Conservation (phyloP, 64 coral and sea anemone species). For the Anthopleura sola region DNA sequence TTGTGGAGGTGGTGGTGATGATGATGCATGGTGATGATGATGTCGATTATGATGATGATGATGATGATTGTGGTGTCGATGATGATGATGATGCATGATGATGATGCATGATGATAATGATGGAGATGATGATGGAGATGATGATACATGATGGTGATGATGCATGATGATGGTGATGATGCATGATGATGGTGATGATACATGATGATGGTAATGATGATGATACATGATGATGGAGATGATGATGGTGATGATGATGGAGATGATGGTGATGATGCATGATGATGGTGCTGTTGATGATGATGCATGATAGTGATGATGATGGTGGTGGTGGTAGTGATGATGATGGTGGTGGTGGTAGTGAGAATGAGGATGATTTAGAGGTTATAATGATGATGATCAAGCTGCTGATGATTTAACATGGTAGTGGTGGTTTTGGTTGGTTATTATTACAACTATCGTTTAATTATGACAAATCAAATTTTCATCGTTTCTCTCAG, state of each 20-base stretch:
- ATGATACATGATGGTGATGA: neutral
- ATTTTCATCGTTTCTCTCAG: slow-evolving; percentile 26
- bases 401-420: no score
- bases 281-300: no score
- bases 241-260: no score
- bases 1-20: neutral
- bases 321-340: no score
- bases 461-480: neutral
- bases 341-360: no score
- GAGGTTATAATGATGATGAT: no score
- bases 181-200: neutral
- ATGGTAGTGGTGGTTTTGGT: no score
- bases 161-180: neutral
- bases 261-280: no score
- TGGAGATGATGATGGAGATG: neutral
- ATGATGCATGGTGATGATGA: neutral
- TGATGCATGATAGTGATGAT: no score
- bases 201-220: neutral
- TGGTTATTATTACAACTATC: no score
- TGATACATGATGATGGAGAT: neutral
- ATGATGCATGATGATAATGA: neutral
- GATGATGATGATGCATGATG: neutral
- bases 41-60: neutral
- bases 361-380: no score
- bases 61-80: neutral